These are phyloP conservation scores for Porphyrio hochstetteri DNA, from an alignment of 2,113 vertebrate species.

Conservation along the genomic window DNA sequence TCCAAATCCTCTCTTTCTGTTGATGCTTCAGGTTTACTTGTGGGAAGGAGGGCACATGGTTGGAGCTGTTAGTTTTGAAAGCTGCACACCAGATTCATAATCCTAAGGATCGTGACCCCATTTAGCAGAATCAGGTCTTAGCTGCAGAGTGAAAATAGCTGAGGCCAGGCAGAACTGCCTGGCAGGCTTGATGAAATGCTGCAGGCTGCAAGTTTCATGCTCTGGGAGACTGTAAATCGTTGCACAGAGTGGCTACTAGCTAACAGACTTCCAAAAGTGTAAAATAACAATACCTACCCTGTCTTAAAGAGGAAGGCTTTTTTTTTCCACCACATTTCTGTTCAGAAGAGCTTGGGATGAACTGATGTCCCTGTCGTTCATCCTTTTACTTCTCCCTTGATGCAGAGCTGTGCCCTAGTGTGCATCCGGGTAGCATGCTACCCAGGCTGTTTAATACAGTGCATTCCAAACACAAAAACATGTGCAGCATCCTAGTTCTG, in stretches of 20 bases:
- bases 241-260: neutral
- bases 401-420: neutral
- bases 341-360: neutral
- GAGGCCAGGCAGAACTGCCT: neutral
- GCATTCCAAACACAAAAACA: neutral
- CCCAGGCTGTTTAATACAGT: neutral
- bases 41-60: neutral
- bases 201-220: neutral
- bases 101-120: neutral
- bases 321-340: neutral
- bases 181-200: neutral
- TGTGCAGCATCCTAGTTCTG: neutral
- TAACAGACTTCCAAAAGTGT: neutral
- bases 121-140: neutral
- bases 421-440: neutral
- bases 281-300: neutral
- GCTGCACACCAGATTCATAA: neutral
- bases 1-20: slow-evolving; percentile 34
- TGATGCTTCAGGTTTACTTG: neutral
- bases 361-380: neutral
- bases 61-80: neutral
- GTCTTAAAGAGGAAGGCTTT: neutral
- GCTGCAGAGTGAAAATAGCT: neutral
- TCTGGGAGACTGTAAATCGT: rapidly evolving
- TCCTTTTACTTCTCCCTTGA: neutral